phyloP scores from a whole-genome alignment of 2,113 vertebrate species.

The Ciconia maguari region DNA sequence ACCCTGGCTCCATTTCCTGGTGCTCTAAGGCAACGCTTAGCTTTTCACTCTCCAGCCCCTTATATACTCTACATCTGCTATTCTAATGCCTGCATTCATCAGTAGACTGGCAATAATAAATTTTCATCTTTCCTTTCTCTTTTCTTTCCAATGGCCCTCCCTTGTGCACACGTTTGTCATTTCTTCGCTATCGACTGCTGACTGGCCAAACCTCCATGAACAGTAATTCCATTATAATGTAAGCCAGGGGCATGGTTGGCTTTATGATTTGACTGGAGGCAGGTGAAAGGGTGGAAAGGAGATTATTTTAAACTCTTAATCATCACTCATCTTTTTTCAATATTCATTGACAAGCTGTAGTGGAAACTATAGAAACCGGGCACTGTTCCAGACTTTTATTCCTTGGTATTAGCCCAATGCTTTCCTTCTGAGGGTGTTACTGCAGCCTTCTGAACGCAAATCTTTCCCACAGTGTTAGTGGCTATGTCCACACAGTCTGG shows the following conservation, averaged over 20 bases:
- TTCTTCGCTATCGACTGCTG: slow-evolving; percentile 20
- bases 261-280: slow-evolving; percentile 49
- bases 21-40: slow-evolving; percentile 70
- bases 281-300: slow-evolving; percentile 65
- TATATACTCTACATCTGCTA: slow-evolving; percentile 70
- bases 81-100: slow-evolving; percentile 77
- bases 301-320: slow-evolving; percentile 50
- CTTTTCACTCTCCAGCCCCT: slow-evolving; percentile 63
- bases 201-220: background rate
- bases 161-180: slow-evolving; percentile 24
- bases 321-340: slow-evolving; percentile 52
- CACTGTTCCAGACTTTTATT: background rate
- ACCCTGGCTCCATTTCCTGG: slow-evolving; percentile 72
- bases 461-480: background rate
- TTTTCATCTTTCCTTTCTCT: slow-evolving; percentile 58
- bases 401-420: background rate
- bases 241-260: slow-evolving; percentile 30
- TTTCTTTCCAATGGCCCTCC: slow-evolving; percentile 21
- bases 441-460: background rate
- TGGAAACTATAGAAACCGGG: background rate
- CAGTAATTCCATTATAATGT: slow-evolving; percentile 46
- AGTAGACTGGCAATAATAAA: slow-evolving; percentile 69
- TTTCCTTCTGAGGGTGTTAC: background rate
- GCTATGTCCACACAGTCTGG: background rate
- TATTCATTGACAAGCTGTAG: slow-evolving; percentile 41